Base-by-base conservation (phyloP, 2,113 vertebrate species). In the Erythrocercus mccallii region DNA sequence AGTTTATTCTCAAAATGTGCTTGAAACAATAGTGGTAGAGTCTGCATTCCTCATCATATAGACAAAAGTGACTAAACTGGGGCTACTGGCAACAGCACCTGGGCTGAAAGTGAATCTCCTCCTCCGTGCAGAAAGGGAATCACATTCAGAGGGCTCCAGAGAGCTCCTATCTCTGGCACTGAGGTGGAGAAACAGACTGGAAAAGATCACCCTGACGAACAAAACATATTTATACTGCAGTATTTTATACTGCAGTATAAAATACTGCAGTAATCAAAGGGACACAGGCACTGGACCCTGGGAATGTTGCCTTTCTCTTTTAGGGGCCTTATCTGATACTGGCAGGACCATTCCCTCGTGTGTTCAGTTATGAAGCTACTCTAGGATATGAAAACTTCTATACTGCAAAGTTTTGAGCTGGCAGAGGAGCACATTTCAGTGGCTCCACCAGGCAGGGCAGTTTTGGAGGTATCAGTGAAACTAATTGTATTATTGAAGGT, bases 151-250 rank as follows among this genome's bases (percentile, higher is more conserved):
- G 68, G 24, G 79, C 92, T 60, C 78, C 48, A 48, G 93, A 85
- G 92, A 88, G 25, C 61, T 90, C 56, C 72, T 86, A 12, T 91
- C 86, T 95, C 30, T 91, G 53, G 56, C 25, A 22, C 40, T 92
- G 88, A 45, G 76, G 45, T 6, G 35, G 85, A 88, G 51, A 85
- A 95, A 89, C 15, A 74, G 58, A 25, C 58, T 78, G 64, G 44
- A 84, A 86, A 94, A 91, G 88, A 93, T 93, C 86, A 65, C 33
- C n/a, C 73, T 92, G 60, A 80, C 73, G 93, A 96, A 93, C 23
- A 83, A 58, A 91, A 61, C 33, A 11, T 40, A 62, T 81, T 96
- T 88, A 47, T 93, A 74, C 4, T 38, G 48, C 83, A 78, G 24
- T 62, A 86, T n/a, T n/a, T n/a, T n/a, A n/a, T n/a, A n/a, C n/a